These are phyloP conservation scores for Leiothrix lutea DNA, from an alignment of 2,113 vertebrate genomes.

Conservation along the genomic window DNA sequence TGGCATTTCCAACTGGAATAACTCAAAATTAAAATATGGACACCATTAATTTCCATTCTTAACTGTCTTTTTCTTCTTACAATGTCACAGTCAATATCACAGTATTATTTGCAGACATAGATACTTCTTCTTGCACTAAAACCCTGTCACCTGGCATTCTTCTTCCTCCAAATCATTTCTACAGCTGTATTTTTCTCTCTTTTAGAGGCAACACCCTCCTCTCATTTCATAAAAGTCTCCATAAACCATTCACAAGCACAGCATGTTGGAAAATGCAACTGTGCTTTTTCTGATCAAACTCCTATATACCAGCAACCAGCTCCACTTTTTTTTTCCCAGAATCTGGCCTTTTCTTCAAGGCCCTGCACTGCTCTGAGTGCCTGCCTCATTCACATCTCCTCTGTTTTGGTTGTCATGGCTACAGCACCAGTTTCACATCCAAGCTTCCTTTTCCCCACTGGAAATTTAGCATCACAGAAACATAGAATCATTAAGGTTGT, in stretches of 20 bases:
- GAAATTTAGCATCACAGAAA: background rate
- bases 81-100: background rate
- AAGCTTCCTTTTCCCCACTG: background rate
- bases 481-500: background rate
- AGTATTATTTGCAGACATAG: background rate
- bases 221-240: background rate
- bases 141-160: background rate
- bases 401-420: slow-evolving; percentile 43
- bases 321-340: background rate
- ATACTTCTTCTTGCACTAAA: background rate
- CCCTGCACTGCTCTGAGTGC: background rate
- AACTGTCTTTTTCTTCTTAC: background rate
- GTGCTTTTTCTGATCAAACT: background rate
- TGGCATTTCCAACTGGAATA: background rate
- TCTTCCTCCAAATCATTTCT: background rate
- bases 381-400: background rate
- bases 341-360: slow-evolving; percentile 9
- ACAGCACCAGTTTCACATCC: slow-evolving; percentile 23
- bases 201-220: background rate
- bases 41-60: background rate
- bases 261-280: background rate
- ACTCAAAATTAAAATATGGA: background rate
- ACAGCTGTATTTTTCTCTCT: background rate
- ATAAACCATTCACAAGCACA: background rate
- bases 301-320: background rate